Evolutionary conservation across 1,140 invertebrate genomes (phyloP).

Genomic region (Lethocerus indicus): DNA sequence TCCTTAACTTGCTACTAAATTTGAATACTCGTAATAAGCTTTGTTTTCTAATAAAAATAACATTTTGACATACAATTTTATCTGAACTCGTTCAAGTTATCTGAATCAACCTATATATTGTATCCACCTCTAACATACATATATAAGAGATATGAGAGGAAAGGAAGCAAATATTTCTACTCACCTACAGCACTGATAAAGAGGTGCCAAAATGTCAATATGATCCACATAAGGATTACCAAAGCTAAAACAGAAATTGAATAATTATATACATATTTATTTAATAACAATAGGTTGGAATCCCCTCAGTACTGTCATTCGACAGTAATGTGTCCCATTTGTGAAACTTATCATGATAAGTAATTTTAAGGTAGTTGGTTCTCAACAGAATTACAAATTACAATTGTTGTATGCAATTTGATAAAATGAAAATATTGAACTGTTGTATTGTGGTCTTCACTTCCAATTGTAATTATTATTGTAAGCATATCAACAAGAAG

Average conservation of each 20-base stretch:
- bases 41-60: too few relatives aligned
- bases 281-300: background rate
- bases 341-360: background rate
- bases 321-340: background rate
- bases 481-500: background rate
- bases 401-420: background rate
- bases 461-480: background rate
- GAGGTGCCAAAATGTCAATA: slow-evolving; percentile 68
- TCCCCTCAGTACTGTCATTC: background rate
- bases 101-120: background rate
- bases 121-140: background rate
- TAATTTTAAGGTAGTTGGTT: background rate
- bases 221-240: slow-evolving; percentile 72
- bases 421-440: background rate
- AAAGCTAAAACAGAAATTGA: slow-evolving; percentile 32
- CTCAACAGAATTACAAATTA: background rate
- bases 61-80: background rate
- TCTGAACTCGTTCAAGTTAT: background rate
- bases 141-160: background rate
- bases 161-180: slow-evolving; percentile 21
- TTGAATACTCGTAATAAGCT: too few relatives aligned
- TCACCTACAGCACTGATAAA: slow-evolving; percentile 83
- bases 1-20: too few relatives aligned
- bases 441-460: too few relatives aligned
- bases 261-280: slow-evolving; percentile 1